Conservation (phyloP, 2,888 invertebrate species). For the Acronicta psi region DNA sequence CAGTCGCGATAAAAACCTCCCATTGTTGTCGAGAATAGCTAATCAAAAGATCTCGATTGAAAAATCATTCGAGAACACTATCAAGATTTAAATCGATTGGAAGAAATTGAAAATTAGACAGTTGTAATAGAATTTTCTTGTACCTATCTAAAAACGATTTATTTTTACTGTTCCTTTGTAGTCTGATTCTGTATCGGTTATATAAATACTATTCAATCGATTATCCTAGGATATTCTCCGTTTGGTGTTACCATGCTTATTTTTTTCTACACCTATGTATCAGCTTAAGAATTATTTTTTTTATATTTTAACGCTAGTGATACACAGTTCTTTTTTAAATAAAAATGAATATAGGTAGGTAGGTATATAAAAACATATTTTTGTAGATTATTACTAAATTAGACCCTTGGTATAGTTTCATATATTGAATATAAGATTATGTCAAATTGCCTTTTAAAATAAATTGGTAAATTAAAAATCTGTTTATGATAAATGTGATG, state of each 20-base stretch:
- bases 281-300: background rate
- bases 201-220: conserved; percentile 4
- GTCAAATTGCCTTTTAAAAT: no score
- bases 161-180: conserved; percentile 4
- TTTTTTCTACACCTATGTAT: background rate
- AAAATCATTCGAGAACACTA: conserved; percentile 72
- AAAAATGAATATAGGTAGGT: no score
- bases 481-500: no score
- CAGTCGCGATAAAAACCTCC: conserved; percentile 72
- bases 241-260: background rate
- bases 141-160: conserved; percentile 18
- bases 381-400: no score
- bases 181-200: conserved; percentile 5
- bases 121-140: conserved; percentile 40
- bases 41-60: conserved; percentile 86
- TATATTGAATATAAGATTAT: no score
- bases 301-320: no score
- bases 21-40: conserved; percentile 80
- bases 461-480: no score
- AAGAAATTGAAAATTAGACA: conserved; percentile 54
- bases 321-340: no score
- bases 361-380: no score
- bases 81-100: conserved; percentile 65
- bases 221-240: conserved; percentile 6
- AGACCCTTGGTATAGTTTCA: no score